These are phyloP conservation scores for Drosophila cognata DNA, from an alignment of 2,888 invertebrate species.

Conservation along the genomic window DNA sequence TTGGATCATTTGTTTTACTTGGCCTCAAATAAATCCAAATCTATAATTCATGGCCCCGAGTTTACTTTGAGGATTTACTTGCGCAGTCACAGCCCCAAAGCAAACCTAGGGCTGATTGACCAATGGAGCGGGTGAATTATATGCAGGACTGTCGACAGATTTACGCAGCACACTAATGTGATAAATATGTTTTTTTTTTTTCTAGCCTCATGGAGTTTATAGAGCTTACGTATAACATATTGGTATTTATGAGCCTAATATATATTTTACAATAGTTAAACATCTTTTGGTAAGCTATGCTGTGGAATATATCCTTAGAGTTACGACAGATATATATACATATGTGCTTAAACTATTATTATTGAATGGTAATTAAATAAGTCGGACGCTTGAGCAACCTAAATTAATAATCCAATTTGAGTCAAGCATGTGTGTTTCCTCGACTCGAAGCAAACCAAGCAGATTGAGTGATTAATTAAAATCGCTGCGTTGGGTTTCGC, in stretches of 20 bases:
- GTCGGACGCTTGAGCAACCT: not conserved
- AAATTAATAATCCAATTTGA: not conserved
- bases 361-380: not conserved
- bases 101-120: slow-evolving; percentile 33
- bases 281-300: not conserved
- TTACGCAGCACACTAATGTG: slow-evolving; percentile 14
- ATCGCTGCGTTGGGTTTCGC: slow-evolving; percentile 1
- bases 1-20: slow-evolving; percentile 77
- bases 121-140: slow-evolving; percentile 33
- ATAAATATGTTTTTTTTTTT: slow-evolving; percentile 26
- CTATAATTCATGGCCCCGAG: slow-evolving; percentile 71
- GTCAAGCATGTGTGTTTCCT: not conserved
- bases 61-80: slow-evolving; percentile 59
- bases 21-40: slow-evolving; percentile 80
- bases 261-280: not conserved
- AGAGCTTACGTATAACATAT: not conserved
- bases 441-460: not conserved
- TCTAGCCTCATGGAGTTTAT: not conserved
- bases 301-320: not conserved
- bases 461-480: slow-evolving; percentile 29
- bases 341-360: not conserved
- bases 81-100: slow-evolving; percentile 2
- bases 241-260: not conserved
- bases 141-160: slow-evolving; percentile 2
- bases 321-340: too few species aligned